Evolutionary conservation across 2,113 vertebrate species (phyloP).

Genomic region (Carassius carassius): DNA sequence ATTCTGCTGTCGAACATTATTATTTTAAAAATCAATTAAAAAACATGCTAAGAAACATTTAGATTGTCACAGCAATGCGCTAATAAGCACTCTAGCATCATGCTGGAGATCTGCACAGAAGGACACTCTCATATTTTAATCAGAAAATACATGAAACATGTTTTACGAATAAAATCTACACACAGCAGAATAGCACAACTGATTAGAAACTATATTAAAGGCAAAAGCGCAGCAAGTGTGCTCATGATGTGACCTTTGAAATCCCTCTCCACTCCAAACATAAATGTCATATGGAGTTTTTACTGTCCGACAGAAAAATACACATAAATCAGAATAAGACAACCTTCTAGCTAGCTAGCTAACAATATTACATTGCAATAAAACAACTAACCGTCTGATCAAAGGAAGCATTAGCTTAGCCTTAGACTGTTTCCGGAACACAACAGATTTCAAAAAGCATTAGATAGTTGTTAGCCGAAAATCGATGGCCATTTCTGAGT

Average conservation of each 20-base stretch:
- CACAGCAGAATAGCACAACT: slow-evolving; percentile 6
- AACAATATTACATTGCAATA: slow-evolving; percentile 13
- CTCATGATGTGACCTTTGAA: slow-evolving; percentile 31
- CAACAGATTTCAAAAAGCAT: not conserved
- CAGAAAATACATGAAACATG: not conserved
- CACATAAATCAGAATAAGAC: slow-evolving; percentile 35
- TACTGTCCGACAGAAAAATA: slow-evolving; percentile 15
- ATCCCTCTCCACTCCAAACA: slow-evolving; percentile 13
- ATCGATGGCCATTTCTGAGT: slow-evolving; percentile 30
- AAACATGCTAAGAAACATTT: slow-evolving; percentile 6
- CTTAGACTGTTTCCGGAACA: not conserved
- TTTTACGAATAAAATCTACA: not conserved
- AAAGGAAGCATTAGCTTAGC: slow-evolving; percentile 16
- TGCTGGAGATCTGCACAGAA: not conserved
- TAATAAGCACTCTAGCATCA: not conserved
- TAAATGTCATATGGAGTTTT: slow-evolving; percentile 41
- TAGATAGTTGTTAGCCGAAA: not conserved
- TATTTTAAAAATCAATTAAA: not conserved
- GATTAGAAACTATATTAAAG: slow-evolving; percentile 38
- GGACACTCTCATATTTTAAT: not conserved
- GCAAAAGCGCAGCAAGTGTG: not conserved
- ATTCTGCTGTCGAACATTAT: not conserved
- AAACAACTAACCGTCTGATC: slow-evolving; percentile 16
- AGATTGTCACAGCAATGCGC: not conserved
- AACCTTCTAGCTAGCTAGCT: slow-evolving; percentile 1